These are phyloP conservation scores for Fulica atra DNA, from an alignment of 2,113 vertebrate genomes.

Conservation along the genomic window DNA sequence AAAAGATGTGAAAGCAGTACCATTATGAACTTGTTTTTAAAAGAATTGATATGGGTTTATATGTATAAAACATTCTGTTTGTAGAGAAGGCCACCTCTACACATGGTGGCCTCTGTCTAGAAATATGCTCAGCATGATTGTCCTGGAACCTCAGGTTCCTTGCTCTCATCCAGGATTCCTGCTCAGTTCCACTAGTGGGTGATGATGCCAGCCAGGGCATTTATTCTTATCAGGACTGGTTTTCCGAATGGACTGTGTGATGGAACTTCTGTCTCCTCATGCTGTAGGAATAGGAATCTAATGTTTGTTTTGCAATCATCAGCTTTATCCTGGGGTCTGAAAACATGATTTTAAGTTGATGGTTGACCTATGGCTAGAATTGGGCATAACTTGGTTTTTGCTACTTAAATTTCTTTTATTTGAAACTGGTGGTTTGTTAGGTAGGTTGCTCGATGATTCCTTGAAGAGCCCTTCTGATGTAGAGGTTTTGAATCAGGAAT, in stretches of 20 bases:
- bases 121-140: neutral
- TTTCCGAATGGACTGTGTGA: neutral
- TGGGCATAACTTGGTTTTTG: neutral
- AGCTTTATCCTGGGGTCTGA: neutral
- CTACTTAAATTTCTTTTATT: neutral
- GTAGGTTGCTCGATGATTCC: neutral
- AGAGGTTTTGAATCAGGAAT: fast-evolving
- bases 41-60: neutral
- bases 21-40: neutral
- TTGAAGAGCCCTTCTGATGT: neutral
- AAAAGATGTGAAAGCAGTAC: neutral
- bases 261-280: neutral
- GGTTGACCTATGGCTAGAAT: neutral
- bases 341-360: neutral
- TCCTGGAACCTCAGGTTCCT: neutral
- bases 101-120: neutral
- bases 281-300: neutral
- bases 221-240: neutral
- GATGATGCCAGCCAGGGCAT: neutral
- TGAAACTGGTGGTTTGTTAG: neutral
- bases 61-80: neutral
- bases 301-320: neutral
- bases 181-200: fast-evolving
- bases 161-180: neutral
- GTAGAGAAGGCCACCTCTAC: neutral